Base-by-base conservation (phyloP, 2,113 vertebrate genomes). In the Regulus satrapa region DNA sequence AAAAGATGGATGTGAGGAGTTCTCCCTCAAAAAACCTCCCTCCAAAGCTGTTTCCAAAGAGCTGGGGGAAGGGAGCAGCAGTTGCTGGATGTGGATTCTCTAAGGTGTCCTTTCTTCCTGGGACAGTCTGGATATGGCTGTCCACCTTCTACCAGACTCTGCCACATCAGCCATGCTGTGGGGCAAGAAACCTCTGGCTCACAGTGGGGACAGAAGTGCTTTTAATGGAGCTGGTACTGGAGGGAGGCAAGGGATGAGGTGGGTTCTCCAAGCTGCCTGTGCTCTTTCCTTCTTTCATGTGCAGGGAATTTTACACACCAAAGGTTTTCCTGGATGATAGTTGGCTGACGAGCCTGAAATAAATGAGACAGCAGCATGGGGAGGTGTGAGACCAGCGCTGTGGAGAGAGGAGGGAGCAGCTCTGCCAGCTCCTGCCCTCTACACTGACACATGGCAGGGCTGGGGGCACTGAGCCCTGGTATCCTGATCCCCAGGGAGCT, bases 101-200 rank as follows among this genome's bases (percentile, higher is more conserved):
- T 28, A 41, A 36, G 1, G 7, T 12, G 6, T n/a, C 48, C 18
- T 51, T 93, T 78, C 23, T 18, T 82, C 16, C 48, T 36, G 32
- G 36, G n/a, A 38, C 25, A 38, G 43, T 21, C 32, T 32, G 67
- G 17, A 6, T 55, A 10, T 7, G 16, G 7, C 23, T 88, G 43
- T 5, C 17, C 36, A 46, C 45, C 20, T 91, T 46, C 43, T 45
- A 12, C 8, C 25, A 40, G 34, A 41, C 21, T 48, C 74, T 55
- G 16, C 36, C 21, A 26, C 32, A 23, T 25, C 68, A 62, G 0
- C 36, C 5, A 0, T 15, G 1, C 8, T 11, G 18, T 19, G 38
- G 18, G 45, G 9, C 46, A 94, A 80, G 52, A 59, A 45, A 12
- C 1, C 14, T 75, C 34, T 40, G 69, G 31, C 40, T 88, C 12